Evolutionary conservation across 2,888 invertebrate genomes (phyloP).

Genomic region (Phytoseiulus persimilis): DNA sequence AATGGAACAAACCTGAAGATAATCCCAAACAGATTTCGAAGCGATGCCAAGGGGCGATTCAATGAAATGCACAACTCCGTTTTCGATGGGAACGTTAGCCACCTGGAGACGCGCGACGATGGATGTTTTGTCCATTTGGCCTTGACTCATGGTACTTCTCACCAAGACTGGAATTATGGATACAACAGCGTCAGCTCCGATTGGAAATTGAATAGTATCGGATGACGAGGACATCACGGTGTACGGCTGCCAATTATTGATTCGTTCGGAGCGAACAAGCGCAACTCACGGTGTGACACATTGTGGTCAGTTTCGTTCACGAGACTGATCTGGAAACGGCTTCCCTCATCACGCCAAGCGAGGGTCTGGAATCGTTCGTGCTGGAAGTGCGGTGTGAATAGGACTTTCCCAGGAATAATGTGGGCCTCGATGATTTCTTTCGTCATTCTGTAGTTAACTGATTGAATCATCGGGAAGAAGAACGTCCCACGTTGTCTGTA

Average conservation of each 20-base stretch:
- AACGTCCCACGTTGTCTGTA: conserved; percentile 51
- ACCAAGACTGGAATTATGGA: conserved; percentile 39
- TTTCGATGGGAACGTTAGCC: conserved; percentile 81
- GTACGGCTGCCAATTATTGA: not conserved
- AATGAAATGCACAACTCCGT: conserved; percentile 85
- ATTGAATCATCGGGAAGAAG: conserved; percentile 12
- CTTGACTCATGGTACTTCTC: conserved; percentile 45
- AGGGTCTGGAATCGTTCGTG: conserved; percentile 64
- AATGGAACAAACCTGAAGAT: conserved; percentile 59
- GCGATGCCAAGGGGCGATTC: conserved; percentile 83
- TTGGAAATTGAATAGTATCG: not conserved
- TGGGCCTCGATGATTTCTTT: conserved; percentile 74
- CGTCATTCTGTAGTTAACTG: not conserved
- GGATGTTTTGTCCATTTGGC: conserved; percentile 59
- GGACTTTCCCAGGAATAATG: conserved; percentile 73
- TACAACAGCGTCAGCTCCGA: too few species aligned
- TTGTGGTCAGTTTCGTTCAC: conserved; percentile 13
- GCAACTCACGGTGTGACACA: not conserved
- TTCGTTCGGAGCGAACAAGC: not conserved
- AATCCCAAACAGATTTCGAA: conserved; percentile 74
- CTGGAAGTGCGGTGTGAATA: conserved; percentile 62
- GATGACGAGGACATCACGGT: not conserved
- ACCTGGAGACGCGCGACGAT: conserved; percentile 77
- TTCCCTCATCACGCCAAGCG: not conserved
- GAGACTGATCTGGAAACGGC: not conserved